These are phyloP conservation scores for Cervus canadensis DNA, from an alignment of 2,113 vertebrate species.

Conservation along the genomic window DNA sequence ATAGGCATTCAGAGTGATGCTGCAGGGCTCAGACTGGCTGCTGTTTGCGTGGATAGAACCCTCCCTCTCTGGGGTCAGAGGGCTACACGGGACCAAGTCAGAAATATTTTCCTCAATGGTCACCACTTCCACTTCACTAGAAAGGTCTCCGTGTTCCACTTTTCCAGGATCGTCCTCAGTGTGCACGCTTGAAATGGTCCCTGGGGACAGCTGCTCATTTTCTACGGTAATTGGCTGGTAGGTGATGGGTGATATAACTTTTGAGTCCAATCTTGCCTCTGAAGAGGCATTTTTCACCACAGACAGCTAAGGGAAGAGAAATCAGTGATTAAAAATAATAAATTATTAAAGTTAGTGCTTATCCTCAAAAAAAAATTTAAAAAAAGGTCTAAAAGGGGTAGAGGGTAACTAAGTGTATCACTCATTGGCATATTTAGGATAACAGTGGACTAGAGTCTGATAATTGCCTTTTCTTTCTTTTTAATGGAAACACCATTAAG, in stretches of 20 bases:
- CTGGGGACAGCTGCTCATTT: neutral
- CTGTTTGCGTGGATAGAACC: constrained; percentile 55
- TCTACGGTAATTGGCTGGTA: neutral
- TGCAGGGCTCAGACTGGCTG: constrained; percentile 45
- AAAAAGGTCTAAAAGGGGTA: neutral
- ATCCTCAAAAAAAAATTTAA: neutral
- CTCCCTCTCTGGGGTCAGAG: neutral
- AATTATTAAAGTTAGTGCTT: neutral
- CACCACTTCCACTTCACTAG: neutral
- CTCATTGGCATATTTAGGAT: neutral
- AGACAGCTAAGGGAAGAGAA: constrained; percentile 61
- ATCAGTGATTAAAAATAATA: neutral
- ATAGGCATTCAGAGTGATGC: constrained; percentile 36
- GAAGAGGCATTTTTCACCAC: constrained; percentile 72
- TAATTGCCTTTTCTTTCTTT: neutral
- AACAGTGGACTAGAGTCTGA: neutral
- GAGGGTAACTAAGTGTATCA: neutral
- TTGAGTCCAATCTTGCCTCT: constrained; percentile 68
- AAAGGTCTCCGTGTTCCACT: neutral
- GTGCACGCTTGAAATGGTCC: neutral
- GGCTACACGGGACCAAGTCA: neutral
- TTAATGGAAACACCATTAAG: neutral
- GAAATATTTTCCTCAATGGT: neutral
- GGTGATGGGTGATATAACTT: constrained; percentile 25
- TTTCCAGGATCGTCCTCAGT: neutral